Evolutionary conservation across 2,888 invertebrate genomes (phyloP).

Genomic region (Hartigia nigra): DNA sequence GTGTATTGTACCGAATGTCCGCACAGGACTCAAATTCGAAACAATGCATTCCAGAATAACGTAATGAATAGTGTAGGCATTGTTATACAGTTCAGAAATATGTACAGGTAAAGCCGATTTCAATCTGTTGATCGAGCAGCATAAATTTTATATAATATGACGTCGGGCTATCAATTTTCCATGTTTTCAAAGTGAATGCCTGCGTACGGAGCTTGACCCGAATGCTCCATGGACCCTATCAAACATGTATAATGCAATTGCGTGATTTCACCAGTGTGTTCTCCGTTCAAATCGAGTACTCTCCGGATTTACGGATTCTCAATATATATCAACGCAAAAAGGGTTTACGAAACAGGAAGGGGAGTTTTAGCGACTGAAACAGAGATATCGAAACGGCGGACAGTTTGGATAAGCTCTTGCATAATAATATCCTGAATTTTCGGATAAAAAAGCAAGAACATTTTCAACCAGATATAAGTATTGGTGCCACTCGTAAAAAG

Average conservation of each 20-base stretch:
- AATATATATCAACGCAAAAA: neutral
- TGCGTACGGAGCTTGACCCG: neutral
- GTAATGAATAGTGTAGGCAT: neutral
- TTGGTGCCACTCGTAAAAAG: neutral
- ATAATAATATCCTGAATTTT: neutral
- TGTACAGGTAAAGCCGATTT: neutral
- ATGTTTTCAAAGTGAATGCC: neutral
- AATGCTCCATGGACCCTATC: neutral
- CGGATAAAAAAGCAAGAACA: neutral
- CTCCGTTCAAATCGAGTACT: neutral
- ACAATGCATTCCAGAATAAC: neutral
- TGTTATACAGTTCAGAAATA: neutral
- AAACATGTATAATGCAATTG: neutral
- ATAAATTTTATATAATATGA: neutral
- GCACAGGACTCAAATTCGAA: neutral
- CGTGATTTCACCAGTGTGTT: neutral
- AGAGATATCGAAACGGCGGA: neutral
- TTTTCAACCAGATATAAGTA: neutral
- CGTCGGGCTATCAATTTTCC: neutral
- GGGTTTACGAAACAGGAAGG: neutral
- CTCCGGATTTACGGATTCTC: neutral
- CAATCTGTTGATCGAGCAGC: neutral
- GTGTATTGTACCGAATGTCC: neutral
- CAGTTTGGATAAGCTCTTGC: neutral
- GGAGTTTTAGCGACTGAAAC: neutral